Conservation (phyloP, 1,140 invertebrate genomes). For the Hyphantria cunea region DNA sequence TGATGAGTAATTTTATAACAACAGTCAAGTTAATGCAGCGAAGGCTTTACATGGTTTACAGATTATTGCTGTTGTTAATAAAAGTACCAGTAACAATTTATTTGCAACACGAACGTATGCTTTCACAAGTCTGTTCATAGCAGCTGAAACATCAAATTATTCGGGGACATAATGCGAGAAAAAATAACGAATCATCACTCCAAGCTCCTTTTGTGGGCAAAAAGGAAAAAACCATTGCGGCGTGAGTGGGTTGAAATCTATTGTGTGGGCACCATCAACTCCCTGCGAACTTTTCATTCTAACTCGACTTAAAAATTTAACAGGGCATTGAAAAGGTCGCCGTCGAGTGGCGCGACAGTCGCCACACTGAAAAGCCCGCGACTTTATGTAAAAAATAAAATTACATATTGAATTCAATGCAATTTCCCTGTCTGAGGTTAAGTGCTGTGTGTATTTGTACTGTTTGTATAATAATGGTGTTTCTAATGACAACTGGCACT, state of each 20-base stretch:
- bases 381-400: conserved; percentile 29
- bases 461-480: too few relatives aligned
- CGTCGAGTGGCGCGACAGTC: conserved; percentile 25
- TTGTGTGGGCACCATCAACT: conserved; percentile 22
- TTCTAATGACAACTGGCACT: too few relatives aligned
- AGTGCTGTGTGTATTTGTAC: too few relatives aligned
- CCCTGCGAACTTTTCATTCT: conserved; percentile 23
- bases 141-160: too few relatives aligned
- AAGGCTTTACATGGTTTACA: too few relatives aligned
- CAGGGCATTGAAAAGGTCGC: conserved; percentile 30
- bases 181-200: conserved; percentile 30
- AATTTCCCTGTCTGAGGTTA: conserved; percentile 11
- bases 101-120: too few relatives aligned
- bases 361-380: conserved; percentile 26
- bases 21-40: too few relatives aligned
- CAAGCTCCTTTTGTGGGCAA: conserved; percentile 9
- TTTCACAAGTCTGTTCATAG: too few relatives aligned
- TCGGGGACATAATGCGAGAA: conserved; percentile 20
- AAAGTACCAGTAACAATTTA: too few relatives aligned
- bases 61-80: too few relatives aligned
- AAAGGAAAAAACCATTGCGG: conserved; percentile 21
- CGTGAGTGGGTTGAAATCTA: conserved; percentile 7
- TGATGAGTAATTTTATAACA: too few relatives aligned
- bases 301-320: conserved; percentile 32
- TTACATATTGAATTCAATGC: conserved; percentile 21